phyloP scores from a whole-genome alignment of 1,140 invertebrate species.

The Maconellicoccus hirsutus region DNA sequence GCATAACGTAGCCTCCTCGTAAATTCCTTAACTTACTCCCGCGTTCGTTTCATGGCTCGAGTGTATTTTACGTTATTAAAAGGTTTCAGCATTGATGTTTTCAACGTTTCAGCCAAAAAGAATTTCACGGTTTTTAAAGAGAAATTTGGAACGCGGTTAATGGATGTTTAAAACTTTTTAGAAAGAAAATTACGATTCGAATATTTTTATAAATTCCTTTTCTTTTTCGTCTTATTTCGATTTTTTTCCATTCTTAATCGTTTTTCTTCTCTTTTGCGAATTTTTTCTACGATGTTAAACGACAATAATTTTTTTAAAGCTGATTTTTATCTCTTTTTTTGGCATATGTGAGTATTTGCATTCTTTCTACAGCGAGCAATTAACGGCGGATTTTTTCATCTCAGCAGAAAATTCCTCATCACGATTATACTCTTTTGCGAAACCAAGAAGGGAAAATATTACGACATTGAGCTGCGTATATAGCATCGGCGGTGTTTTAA shows the following conservation, averaged over 20 bases:
- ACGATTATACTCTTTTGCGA: not conserved
- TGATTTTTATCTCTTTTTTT: not conserved
- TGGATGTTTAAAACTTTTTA: conserved; percentile 9
- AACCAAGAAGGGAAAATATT: not conserved
- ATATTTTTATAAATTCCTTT: not conserved
- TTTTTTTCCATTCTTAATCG: not conserved
- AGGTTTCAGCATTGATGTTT: conserved; percentile 8
- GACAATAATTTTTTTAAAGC: not conserved
- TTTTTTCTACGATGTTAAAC: not conserved
- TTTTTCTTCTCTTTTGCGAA: not conserved
- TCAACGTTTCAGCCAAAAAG: not conserved
- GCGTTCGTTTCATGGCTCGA: not conserved
- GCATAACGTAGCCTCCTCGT: not conserved
- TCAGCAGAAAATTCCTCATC: not conserved
- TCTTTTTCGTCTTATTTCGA: not conserved
- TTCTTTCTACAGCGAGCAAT: not conserved
- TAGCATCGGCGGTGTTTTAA: not conserved
- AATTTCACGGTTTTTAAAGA: conserved; percentile 9
- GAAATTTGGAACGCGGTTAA: conserved; percentile 7
- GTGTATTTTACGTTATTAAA: conserved; percentile 5
- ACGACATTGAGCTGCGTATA: not conserved
- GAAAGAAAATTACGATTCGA: not conserved
- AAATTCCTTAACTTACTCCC: not conserved
- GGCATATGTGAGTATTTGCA: not conserved
- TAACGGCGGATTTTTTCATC: not conserved